Percentiles rank a stretch among this genome's conserved stretches.
Conservation (phyloP, 2,888 invertebrate genomes). For the Leptura quadrifasciata region DNA sequence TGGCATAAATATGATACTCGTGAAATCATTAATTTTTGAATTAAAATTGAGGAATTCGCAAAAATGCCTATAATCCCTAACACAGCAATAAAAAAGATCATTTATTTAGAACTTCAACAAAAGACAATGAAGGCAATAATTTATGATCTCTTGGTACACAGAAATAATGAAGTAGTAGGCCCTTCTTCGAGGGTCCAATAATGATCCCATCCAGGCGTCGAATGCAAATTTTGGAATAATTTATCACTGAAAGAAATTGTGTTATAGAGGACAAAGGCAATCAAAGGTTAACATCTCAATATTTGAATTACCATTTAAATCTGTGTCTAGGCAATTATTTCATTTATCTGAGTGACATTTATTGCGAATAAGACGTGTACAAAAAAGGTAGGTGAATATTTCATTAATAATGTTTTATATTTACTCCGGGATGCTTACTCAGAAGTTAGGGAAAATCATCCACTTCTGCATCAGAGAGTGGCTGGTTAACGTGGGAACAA, state of each 20-base stretch:
- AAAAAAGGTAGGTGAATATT: conserved; percentile 4
- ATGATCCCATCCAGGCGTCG: conserved; percentile 31
- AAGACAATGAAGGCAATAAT: conserved; percentile 31
- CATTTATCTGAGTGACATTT: neutral
- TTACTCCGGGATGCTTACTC: neutral
- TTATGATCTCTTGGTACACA: conserved; percentile 36
- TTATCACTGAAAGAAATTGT: conserved; percentile 23
- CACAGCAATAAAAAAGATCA: conserved; percentile 10
- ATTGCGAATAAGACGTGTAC: neutral
- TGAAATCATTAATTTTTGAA: no score
- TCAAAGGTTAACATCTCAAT: conserved; percentile 19
- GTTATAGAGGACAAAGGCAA: neutral
- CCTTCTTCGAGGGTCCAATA: conserved; percentile 17
- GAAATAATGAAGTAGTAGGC: conserved; percentile 35
- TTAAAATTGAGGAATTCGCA: conserved; percentile 10
- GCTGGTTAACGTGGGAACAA: neutral
- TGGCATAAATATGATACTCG: no score
- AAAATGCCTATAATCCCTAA: neutral
- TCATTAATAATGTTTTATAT: neutral
- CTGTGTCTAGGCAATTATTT: conserved; percentile 12
- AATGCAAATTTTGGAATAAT: conserved; percentile 36
- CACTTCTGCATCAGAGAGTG: neutral
- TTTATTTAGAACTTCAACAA: conserved; percentile 13
- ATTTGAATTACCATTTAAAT: conserved; percentile 40
- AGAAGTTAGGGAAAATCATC: neutral